Evolutionary conservation across 1,140 invertebrate species (phyloP), one percentile per base, ranked within the genome.

Genomic region (Sitophilus oryzae): DNA sequence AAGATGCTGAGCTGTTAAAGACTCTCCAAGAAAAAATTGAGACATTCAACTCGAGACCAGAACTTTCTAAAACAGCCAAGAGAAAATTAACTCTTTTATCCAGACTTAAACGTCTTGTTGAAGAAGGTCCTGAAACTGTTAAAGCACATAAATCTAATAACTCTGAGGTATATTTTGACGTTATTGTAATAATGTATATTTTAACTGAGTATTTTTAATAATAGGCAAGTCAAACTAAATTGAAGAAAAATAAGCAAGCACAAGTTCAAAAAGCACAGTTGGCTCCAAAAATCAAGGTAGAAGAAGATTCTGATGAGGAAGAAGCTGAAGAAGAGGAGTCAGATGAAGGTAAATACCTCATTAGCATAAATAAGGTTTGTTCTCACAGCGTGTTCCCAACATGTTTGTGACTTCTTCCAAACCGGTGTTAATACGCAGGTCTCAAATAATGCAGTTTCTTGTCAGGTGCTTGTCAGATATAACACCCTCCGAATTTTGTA

Each of bases 21-120:
- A 21, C 1, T 3, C 16, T 65, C 2, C 42, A 62, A 20, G 43
- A 55, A 20, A 60, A 56, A 47, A 47, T 66, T 14, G 21, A 58
- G 15, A 30, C 41, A 1, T 56, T 66, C 2, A 22, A 46, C 19
- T 25, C 30, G 1, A 47, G 48, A 8, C 8, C 10, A n/a, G 44
- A 59, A 20, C 16, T 63, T 2, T 48, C 61, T 0, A 66, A 65
- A 52, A 63, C 59, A 0, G 65, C 59, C 16, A 63, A 55, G 23
- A 58, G 41, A 16, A 66, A 61, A 49, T 37, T 66, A 23, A 43
- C 25, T 37, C 10, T 56, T 11, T 44, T 59, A 9, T 51, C 46
- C 3, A 58, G 47, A 43, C 8, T 59, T 14, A 42, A 43, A 44
- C 37, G 15, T 14, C 41, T 56, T 34, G 40, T 37, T 20, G 48